Evolutionary conservation across 2,797 vertebrate genomes (phyloP).

Genomic region (Catostomus latipinnis): DNA sequence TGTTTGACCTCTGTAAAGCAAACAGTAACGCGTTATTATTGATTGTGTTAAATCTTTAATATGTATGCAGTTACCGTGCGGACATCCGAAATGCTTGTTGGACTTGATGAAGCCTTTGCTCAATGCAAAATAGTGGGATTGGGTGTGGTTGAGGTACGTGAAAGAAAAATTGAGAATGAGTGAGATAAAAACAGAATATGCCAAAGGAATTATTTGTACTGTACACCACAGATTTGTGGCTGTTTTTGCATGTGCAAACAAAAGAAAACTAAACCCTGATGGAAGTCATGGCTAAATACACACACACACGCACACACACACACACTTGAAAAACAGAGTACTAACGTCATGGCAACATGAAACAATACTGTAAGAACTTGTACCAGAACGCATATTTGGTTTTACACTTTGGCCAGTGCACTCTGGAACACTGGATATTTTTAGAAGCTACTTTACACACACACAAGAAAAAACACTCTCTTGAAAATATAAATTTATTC

Average conservation of each 20-base stretch:
- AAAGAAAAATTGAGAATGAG: conserved; percentile 8
- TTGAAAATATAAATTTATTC: background rate
- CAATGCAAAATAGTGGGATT: background rate
- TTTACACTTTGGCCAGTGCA: conserved; percentile 10
- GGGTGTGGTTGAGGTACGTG: background rate
- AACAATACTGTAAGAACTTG: conserved; percentile 55
- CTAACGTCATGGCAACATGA: conserved; percentile 47
- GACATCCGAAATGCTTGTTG: background rate
- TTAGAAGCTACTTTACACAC: background rate
- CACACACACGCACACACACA: conserved; percentile 29
- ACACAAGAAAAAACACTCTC: background rate
- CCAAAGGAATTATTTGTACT: conserved; percentile 24
- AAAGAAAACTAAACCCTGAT: conserved; percentile 32
- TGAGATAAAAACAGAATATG: conserved; percentile 3
- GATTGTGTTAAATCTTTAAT: background rate
- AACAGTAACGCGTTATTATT: background rate
- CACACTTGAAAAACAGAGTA: conserved; percentile 55
- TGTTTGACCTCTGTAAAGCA: background rate
- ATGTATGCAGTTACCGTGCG: background rate
- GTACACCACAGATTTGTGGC: conserved; percentile 17
- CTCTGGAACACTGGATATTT: conserved; percentile 11
- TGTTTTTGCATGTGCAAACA: conserved; percentile 30
- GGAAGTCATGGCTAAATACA: conserved; percentile 45
- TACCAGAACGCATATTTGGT: conserved; percentile 42
- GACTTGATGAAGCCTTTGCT: background rate